A percentile compares a stretch with the other conserved stretches of the same genome.
Evolutionary conservation across 1,140 invertebrate species (phyloP).

Genomic region (Nasonia vitripennis): DNA sequence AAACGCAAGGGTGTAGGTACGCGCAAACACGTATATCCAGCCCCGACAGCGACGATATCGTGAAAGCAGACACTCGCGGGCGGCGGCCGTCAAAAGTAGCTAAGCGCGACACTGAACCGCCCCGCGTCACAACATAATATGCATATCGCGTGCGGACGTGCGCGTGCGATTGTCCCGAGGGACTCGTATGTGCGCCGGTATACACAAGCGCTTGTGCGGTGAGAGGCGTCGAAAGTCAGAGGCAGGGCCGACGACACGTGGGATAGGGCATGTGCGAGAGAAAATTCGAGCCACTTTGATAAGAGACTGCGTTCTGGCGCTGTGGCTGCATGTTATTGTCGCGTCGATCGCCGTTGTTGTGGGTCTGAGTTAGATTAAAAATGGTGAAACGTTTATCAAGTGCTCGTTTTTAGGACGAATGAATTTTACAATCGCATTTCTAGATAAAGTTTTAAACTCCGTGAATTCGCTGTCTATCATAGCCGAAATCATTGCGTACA

Average conservation of each 20-base stretch:
- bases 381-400: too few species aligned
- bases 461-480: too few species aligned
- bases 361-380: too few species aligned
- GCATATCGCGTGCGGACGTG: neutral
- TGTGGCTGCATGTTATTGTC: neutral
- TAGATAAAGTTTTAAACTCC: too few species aligned
- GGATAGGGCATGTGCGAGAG: neutral
- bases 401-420: too few species aligned
- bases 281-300: neutral
- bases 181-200: neutral
- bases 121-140: constrained; percentile 15
- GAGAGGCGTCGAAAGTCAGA: neutral
- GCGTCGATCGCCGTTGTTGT: neutral
- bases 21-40: neutral
- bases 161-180: neutral
- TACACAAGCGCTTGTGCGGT: neutral
- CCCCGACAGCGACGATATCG: neutral
- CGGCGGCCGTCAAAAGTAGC: neutral
- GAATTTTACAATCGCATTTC: too few species aligned
- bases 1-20: neutral
- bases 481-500: too few species aligned
- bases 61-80: neutral
- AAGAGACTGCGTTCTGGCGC: neutral
- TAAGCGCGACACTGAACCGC: neutral
- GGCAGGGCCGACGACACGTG: neutral